Evolutionary conservation across 2,888 invertebrate species (phyloP).

Genomic region (Nemurella pictetii): DNA sequence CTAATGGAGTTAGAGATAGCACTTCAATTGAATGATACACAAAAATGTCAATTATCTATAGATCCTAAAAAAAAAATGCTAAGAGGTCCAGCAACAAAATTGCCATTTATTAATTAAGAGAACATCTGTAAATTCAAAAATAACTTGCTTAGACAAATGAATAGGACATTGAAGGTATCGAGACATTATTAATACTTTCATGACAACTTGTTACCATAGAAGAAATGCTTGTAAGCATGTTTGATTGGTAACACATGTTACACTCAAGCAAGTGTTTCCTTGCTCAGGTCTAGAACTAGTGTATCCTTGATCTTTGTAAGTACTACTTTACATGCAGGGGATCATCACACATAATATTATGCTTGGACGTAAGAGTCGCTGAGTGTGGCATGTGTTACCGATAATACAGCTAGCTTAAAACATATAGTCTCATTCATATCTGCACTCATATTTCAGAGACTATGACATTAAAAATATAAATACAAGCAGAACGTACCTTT

Average conservation of each 20-base stretch:
- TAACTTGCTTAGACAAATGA: too few relatives aligned
- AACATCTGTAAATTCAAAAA: too few relatives aligned
- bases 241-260: neutral
- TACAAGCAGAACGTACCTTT: neutral
- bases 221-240: neutral
- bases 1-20: neutral
- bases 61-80: neutral
- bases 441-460: neutral
- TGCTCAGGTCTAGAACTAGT: neutral
- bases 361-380: neutral
- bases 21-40: neutral
- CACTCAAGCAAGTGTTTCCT: too few relatives aligned
- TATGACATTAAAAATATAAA: neutral
- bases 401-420: neutral
- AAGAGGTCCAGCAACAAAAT: neutral
- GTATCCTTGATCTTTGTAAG: neutral
- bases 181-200: neutral
- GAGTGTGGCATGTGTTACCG: neutral
- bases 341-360: too few relatives aligned
- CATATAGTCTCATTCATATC: neutral
- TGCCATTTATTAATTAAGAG: too few relatives aligned
- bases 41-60: neutral
- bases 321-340: neutral
- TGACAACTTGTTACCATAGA: neutral
- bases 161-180: neutral